Base-by-base conservation (phyloP, 1,140 invertebrate species). In the Drosophila leontia region DNA sequence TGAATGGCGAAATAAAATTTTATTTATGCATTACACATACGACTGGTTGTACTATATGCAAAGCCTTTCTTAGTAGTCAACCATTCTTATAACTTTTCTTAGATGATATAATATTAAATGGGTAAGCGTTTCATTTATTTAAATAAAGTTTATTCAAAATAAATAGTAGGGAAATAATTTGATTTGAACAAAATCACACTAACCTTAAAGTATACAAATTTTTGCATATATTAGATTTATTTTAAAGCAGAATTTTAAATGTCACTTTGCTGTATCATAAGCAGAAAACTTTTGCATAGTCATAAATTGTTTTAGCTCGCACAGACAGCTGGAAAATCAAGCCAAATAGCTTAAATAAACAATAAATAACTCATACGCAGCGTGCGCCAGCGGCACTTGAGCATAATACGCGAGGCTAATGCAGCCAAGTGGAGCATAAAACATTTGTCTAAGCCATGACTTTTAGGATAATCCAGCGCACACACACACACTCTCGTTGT, bases 361-460 rank as follows among this genome's bases (percentile, higher is more conserved):
- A 64, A 87, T 88, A 87, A 79, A 86, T 87, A 77, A 82, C 84
- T 83, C 80, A 88, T 83, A 83, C 77, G 77, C 84, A 80, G 76
- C 48, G 61, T 87, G 55, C 62, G 68, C 83, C 75, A 57, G 45
- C 59, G 57, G 55, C 58, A 64, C 70, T 82, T 72, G 65, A 83
- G 56, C 56, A 70, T 69, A 78, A 65, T 58, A 69, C 57, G 68
- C 47, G 58, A 47, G 56, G 65, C 67, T 74, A 87, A 79, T 86
- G 80, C 81, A 68, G 63, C 59, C 70, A 82, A 86, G 75, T 71
- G 64, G 65, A 67, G 82, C 79, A 75, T 68, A 80, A 68, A 75
- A 63, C 65, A 79, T 86, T 82, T 78, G 83, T 82, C 69, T 82
- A 86, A 79, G 83, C 75, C 75, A 83, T 82, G 79, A 71, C 75